These are phyloP conservation scores for Tauraco erythrolophus DNA, from an alignment of 2,113 vertebrate species.

Conservation along the genomic window DNA sequence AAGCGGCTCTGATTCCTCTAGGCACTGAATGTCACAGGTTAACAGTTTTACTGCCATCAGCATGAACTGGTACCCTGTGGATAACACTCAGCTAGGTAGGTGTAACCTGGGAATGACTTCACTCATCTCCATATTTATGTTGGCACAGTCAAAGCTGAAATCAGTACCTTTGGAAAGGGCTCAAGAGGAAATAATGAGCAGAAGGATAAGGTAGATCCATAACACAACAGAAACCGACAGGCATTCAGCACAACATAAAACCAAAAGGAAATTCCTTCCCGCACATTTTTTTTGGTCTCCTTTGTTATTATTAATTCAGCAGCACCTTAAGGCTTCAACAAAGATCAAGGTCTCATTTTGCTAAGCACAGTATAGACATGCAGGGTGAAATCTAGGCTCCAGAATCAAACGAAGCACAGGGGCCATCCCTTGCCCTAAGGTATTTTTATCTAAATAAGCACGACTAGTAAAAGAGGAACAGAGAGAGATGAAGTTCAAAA, in stretches of 20 bases:
- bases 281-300: background rate
- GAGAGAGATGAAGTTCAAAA: background rate
- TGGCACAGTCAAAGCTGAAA: background rate
- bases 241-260: background rate
- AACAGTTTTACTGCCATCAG: background rate
- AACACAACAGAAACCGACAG: background rate
- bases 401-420: background rate
- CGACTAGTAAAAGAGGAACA: background rate
- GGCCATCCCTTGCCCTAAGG: background rate
- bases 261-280: background rate
- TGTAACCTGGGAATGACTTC: background rate
- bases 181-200: conserved; percentile 1
- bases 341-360: background rate
- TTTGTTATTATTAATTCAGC: background rate
- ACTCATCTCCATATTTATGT: background rate
- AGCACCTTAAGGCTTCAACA: background rate
- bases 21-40: background rate
- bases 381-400: background rate
- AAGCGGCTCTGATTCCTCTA: background rate
- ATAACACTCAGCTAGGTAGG: background rate
- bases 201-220: background rate
- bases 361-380: background rate
- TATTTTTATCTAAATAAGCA: background rate
- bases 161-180: background rate
- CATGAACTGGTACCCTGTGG: background rate